A percentile compares a stretch with the other conserved stretches of the same genome.
phyloP scores from a whole-genome alignment of 2,113 vertebrate genomes.

The Petromus typicus region DNA sequence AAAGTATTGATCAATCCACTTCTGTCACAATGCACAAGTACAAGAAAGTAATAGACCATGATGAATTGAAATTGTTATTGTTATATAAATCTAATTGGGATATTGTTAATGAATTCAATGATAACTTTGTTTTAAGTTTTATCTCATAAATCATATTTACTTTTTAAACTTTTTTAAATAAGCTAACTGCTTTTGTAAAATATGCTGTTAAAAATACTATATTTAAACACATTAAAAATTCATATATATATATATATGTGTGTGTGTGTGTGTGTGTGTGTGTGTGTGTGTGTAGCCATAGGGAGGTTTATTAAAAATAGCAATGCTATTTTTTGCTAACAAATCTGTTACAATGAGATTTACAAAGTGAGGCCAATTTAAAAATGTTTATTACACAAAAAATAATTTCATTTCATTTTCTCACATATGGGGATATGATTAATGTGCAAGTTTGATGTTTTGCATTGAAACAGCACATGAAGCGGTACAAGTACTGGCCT shows the following conservation, averaged over 20 bases:
- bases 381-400: neutral
- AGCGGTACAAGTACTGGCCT: neutral
- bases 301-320: conserved; percentile 31
- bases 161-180: conserved; percentile 60
- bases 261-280: too few species aligned
- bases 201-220: neutral
- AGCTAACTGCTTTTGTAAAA: neutral
- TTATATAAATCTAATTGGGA: neutral
- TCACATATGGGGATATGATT: neutral
- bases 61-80: conserved; percentile 14
- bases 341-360: neutral
- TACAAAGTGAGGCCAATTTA: conserved; percentile 23
- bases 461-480: neutral
- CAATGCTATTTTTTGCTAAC: neutral
- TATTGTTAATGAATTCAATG: conserved; percentile 1
- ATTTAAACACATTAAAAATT: conserved; percentile 1
- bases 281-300: neutral
- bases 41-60: neutral
- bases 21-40: neutral
- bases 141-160: neutral
- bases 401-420: neutral
- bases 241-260: too few species aligned
- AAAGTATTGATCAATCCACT: conserved; percentile 32
- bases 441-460: neutral
- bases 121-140: conserved; percentile 39